These are phyloP conservation scores for Leistus spinibarbis DNA, from an alignment of 2,888 invertebrate species.

Conservation along the genomic window DNA sequence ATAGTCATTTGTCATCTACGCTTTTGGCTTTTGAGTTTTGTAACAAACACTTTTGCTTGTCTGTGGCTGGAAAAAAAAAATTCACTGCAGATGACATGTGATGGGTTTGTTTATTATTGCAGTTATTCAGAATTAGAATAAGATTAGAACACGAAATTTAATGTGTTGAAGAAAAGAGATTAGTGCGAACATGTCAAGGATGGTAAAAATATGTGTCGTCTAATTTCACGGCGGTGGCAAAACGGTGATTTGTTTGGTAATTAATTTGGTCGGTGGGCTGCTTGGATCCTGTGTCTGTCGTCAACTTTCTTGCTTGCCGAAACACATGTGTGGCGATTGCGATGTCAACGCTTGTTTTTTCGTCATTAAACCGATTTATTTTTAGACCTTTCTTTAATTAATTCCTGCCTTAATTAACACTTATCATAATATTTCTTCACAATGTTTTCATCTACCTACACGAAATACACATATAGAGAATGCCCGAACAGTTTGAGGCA, in stretches of 20 bases:
- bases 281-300: constrained; percentile 9
- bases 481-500: no score
- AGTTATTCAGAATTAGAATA: no score
- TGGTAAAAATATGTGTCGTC: neutral
- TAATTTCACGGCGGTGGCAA: constrained; percentile 22
- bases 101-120: neutral
- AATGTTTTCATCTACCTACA: neutral
- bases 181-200: neutral
- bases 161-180: neutral
- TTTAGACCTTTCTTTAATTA: constrained; percentile 26
- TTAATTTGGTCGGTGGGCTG: constrained; percentile 14
- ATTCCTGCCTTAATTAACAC: neutral
- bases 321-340: constrained; percentile 11
- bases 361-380: constrained; percentile 31
- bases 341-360: constrained; percentile 27
- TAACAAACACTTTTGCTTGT: constrained; percentile 22
- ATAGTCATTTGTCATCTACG: constrained; percentile 55
- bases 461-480: neutral
- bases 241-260: constrained; percentile 27
- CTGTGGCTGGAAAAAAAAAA: neutral
- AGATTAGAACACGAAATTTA: no score
- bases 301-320: neutral
- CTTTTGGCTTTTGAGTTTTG: constrained; percentile 49
- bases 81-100: neutral
- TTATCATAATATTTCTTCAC: neutral